These are phyloP conservation scores for Barypeithes pellucidus DNA, from an alignment of 2,888 invertebrate genomes.

Conservation along the genomic window DNA sequence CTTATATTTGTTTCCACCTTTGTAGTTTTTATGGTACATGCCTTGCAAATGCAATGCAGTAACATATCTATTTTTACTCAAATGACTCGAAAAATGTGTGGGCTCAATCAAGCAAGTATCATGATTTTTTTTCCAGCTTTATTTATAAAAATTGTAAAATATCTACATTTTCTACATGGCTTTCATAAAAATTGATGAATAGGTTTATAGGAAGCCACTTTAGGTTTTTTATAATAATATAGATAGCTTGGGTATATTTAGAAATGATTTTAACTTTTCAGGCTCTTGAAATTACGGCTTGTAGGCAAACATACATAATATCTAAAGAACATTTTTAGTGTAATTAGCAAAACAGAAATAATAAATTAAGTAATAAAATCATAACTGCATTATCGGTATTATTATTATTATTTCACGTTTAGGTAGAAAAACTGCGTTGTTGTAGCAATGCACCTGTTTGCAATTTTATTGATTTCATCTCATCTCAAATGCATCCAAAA, in stretches of 20 bases:
- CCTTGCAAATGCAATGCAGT: constrained; percentile 16
- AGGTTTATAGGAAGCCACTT: not conserved
- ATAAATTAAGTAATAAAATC: too few species aligned
- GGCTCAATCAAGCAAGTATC: constrained; percentile 18
- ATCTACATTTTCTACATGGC: not conserved
- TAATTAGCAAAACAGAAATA: too few species aligned
- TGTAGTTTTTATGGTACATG: constrained; percentile 1
- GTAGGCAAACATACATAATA: not conserved
- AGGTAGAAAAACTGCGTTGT: not conserved
- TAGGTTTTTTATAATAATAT: not conserved
- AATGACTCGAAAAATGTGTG: constrained; percentile 44
- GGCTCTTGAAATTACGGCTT: too few species aligned
- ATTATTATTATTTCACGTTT: not conserved
- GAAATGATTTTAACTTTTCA: not conserved
- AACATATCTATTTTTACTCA: constrained; percentile 44
- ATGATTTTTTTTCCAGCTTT: constrained; percentile 18
- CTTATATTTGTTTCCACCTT: constrained; percentile 1
- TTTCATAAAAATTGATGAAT: not conserved
- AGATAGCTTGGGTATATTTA: not conserved
- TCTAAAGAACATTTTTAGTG: too few species aligned
- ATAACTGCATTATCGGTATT: not conserved
- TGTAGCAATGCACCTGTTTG: constrained; percentile 34
- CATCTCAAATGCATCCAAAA: constrained; percentile 55
- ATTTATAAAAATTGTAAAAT: constrained; percentile 6
- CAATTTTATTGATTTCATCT: constrained; percentile 33